Conservation (phyloP, 2,888 invertebrate species). For the Nemurella pictetii region DNA sequence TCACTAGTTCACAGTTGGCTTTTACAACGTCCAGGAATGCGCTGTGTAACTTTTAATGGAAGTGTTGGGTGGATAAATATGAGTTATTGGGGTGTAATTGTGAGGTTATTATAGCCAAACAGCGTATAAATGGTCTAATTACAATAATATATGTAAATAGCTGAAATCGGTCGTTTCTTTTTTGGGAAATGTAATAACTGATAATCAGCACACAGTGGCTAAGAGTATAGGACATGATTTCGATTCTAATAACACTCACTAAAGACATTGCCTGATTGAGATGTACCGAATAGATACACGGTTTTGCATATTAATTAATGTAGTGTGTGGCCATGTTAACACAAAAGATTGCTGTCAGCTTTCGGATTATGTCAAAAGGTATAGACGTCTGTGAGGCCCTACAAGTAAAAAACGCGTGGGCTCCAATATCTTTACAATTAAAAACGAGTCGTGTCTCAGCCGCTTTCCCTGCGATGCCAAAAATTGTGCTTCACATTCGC, state of each 20-base stretch:
- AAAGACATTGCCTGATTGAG: conserved; percentile 11
- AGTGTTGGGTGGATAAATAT: neutral
- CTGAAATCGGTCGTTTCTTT: neutral
- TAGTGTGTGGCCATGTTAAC: neutral
- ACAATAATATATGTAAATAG: conserved; percentile 29
- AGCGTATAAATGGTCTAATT: conserved; percentile 9
- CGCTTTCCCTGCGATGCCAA: neutral
- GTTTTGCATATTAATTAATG: conserved; percentile 25
- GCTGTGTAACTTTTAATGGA: neutral
- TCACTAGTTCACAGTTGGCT: neutral
- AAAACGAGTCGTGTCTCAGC: neutral
- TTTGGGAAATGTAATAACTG: conserved; percentile 18
- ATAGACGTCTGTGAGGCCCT: neutral
- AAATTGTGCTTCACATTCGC: neutral
- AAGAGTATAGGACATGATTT: neutral
- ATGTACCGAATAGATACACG: conserved; percentile 13
- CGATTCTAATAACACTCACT: conserved; percentile 21
- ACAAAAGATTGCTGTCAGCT: neutral
- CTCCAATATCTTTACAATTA: neutral
- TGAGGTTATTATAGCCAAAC: neutral
- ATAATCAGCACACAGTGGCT: conserved; percentile 4
- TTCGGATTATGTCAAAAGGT: neutral
- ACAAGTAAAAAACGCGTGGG: neutral
- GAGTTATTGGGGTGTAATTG: conserved; percentile 15
- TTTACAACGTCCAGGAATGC: neutral